phyloP scores from a whole-genome alignment of 23 tunicate genomes.

The Styela clava region DNA sequence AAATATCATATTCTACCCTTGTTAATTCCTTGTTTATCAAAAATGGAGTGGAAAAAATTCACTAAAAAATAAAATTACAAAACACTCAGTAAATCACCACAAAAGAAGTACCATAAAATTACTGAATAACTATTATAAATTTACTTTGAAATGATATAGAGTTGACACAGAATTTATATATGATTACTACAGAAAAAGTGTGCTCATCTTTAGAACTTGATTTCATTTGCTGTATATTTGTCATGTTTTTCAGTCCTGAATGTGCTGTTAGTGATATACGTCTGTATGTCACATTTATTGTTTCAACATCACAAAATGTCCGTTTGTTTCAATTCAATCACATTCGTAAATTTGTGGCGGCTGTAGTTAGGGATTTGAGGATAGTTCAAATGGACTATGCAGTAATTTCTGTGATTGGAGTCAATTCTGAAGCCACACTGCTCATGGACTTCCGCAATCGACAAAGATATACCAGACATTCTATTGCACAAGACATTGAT shows the following conservation, averaged over 20 bases:
- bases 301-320: not conserved
- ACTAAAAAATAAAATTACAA: too few species aligned
- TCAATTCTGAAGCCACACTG: not conserved
- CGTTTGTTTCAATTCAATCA: not conserved
- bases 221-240: too few species aligned
- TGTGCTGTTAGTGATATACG: not conserved
- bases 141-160: too few species aligned
- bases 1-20: too few species aligned
- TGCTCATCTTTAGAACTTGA: too few species aligned
- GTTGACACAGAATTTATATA: too few species aligned
- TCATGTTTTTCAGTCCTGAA: not conserved
- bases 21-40: too few species aligned
- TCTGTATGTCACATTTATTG: not conserved
- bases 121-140: too few species aligned
- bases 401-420: not conserved
- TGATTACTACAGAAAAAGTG: too few species aligned
- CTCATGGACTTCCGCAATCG: not conserved
- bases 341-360: not conserved
- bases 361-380: not conserved
- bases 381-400: not conserved
- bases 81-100: too few species aligned
- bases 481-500: not conserved
- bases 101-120: too few species aligned
- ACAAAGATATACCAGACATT: not conserved
- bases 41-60: too few species aligned